Evolutionary conservation across 2,113 vertebrate genomes (phyloP), one percentile per base, ranked within the genome.

Genomic region (Canis aureus): DNA sequence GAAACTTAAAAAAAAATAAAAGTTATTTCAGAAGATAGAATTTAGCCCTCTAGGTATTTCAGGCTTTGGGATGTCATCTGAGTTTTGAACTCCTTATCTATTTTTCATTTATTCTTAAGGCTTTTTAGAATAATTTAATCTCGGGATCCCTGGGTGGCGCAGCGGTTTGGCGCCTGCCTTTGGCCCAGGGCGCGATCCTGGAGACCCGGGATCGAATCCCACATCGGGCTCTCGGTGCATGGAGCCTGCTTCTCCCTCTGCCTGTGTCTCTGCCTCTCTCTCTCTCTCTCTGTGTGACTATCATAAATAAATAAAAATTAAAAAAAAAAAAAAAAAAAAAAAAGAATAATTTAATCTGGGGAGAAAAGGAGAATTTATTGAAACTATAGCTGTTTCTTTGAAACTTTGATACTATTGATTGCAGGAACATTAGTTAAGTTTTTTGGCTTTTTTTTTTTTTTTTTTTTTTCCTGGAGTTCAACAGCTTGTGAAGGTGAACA

Each of bases 1-100:
- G 98, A 98, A 97, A 64, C 80, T 81, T 66, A 51, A 35, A 91
- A 97, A 23, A 76, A 66, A 66, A 29, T 4, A 98, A 97, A 97
- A 95, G 35, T 98, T 97, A 94, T 98, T 98, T 98, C 73, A 66
- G 85, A 86, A 94, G 96, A 97, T 94, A 86, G 93, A 97, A 91
- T 60, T 97, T 93, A 95, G 62, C 55, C 95, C 94, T 98, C 57
- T 97, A 90, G 89, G 55, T 92, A 29, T 4, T 96, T 95, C 38
- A 59, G 57, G 53, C 22, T 98, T 94, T 91, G 57, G 53, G 60
- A 91, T 93, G 16, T 92, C 49, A 38, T 38, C 29, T 0, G 74
- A 35, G 17, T 97, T 97, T 97, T 95, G 87, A 97, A 88, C 76
- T 96, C 53, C 80, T 89, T 97, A 89, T 95, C 25, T 91, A 12